Conservation (phyloP, 2,888 invertebrate genomes). For the Orthosia incerta region DNA sequence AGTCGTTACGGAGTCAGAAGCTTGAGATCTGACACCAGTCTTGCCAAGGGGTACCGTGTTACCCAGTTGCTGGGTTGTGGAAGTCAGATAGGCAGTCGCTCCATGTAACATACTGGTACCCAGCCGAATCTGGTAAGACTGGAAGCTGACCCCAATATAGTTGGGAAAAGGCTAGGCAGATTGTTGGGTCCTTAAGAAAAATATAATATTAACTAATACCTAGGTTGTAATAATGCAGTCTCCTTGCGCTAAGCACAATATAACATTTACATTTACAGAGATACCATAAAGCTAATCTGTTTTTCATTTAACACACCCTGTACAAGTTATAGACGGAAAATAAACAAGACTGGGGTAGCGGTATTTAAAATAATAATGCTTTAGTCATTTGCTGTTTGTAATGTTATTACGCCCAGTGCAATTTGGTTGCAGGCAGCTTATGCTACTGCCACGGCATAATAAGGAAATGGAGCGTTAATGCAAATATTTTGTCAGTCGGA, state of each 20-base stretch:
- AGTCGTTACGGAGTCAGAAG: too few relatives aligned
- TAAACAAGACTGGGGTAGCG: constrained; percentile 39
- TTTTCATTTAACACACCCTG: constrained; percentile 11
- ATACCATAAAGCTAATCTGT: not conserved
- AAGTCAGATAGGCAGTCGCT: too few relatives aligned
- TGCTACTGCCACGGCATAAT: not conserved
- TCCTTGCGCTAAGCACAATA: not conserved
- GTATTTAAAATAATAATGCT: constrained; percentile 61
- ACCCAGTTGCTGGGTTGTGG: too few relatives aligned
- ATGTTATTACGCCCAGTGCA: constrained; percentile 36
- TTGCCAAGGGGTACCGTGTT: too few relatives aligned
- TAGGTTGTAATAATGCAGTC: not conserved
- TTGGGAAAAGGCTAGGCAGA: too few relatives aligned
- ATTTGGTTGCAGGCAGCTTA: constrained; percentile 20
- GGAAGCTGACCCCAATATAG: too few relatives aligned
- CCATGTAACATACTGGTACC: too few relatives aligned
- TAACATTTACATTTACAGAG: not conserved
- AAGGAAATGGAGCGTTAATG: constrained; percentile 1
- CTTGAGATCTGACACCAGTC: too few relatives aligned
- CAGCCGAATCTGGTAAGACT: too few relatives aligned
- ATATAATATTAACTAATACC: too few relatives aligned
- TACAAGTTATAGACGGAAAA: constrained; percentile 35
- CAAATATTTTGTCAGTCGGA: not conserved
- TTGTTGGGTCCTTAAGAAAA: too few relatives aligned
- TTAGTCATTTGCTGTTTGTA: constrained; percentile 44